A percentile compares a stretch with the other conserved stretches of the same genome.
Evolutionary conservation across 2,113 vertebrate genomes (phyloP).

Genomic region (Budorcas taxicolor): DNA sequence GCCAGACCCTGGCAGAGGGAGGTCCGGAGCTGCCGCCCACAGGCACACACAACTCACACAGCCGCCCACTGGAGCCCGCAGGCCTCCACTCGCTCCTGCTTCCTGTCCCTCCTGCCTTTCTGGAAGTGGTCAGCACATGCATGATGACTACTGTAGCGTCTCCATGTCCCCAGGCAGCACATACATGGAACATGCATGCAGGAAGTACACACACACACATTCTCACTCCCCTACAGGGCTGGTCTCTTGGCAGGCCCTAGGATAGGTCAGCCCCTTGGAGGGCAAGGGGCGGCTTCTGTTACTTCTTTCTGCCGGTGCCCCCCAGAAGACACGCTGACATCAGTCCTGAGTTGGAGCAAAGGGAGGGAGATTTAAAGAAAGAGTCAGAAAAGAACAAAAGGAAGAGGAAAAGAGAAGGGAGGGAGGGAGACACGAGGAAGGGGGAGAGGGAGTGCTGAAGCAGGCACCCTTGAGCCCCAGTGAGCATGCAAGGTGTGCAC

Average conservation of each 20-base stretch:
- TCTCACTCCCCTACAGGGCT: background rate
- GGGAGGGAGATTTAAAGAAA: background rate
- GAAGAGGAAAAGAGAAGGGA: background rate
- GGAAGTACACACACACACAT: background rate
- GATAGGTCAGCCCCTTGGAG: background rate
- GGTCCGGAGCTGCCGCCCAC: background rate
- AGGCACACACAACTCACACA: background rate
- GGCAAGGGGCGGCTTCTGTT: background rate
- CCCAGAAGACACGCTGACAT: background rate
- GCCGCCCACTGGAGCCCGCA: fast-evolving
- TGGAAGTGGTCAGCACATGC: background rate
- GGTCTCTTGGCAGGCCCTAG: background rate
- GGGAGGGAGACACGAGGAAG: background rate
- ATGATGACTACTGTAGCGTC: fast-evolving
- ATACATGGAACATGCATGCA: background rate
- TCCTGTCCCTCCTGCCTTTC: background rate
- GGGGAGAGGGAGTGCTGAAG: too few species aligned
- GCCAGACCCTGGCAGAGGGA: background rate
- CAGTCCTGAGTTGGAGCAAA: background rate
- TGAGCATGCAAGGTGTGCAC: background rate
- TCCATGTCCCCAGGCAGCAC: background rate
- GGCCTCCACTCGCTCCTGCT: background rate
- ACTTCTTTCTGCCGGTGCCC: background rate
- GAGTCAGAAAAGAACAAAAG: background rate
- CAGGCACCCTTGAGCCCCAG: background rate